Conservation (phyloP, 2,797 vertebrate genomes). For the Ambastaia sidthimunki region DNA sequence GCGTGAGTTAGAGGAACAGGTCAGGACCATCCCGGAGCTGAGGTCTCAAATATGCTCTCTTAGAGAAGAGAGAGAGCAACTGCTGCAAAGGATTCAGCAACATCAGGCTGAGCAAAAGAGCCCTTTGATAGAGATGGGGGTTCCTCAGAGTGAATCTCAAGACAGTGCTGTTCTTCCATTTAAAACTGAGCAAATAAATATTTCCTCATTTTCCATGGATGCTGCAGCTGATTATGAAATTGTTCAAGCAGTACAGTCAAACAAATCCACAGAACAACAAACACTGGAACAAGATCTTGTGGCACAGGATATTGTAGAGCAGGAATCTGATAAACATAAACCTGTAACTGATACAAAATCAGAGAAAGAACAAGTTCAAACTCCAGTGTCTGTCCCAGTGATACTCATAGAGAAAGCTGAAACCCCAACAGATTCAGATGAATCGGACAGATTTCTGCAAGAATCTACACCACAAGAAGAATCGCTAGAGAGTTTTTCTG, state of each 20-base stretch:
- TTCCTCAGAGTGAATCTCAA: constrained; percentile 33
- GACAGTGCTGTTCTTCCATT: constrained; percentile 22
- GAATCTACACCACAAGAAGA: constrained; percentile 64
- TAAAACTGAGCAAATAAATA: constrained; percentile 39
- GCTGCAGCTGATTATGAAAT: constrained; percentile 22
- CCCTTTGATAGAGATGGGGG: constrained; percentile 1
- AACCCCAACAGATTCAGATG: constrained; percentile 60
- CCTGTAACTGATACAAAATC: constrained; percentile 51
- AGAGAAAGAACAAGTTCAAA: constrained; percentile 8
- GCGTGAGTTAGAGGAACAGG: constrained; percentile 81
- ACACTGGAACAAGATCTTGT: constrained; percentile 52
- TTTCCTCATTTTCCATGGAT: constrained; percentile 14
- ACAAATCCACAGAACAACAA: constrained; percentile 40
- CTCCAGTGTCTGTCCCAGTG: constrained; percentile 49
- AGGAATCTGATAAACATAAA: constrained; percentile 53
- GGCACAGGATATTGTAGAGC: constrained; percentile 37
- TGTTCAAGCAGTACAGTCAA: constrained; percentile 56
- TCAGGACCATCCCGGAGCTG: constrained; percentile 76
- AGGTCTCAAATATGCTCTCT: constrained; percentile 76
- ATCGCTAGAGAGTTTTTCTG: constrained; percentile 51
- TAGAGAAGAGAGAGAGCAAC: constrained; percentile 70
- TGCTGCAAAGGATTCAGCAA: constrained; percentile 71
- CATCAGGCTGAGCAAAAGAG: constrained; percentile 58
- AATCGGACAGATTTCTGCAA: constrained; percentile 45
- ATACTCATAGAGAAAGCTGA: constrained; percentile 61